Conservation (phyloP, 2,797 vertebrate species). For the Neostethus bicornis region DNA sequence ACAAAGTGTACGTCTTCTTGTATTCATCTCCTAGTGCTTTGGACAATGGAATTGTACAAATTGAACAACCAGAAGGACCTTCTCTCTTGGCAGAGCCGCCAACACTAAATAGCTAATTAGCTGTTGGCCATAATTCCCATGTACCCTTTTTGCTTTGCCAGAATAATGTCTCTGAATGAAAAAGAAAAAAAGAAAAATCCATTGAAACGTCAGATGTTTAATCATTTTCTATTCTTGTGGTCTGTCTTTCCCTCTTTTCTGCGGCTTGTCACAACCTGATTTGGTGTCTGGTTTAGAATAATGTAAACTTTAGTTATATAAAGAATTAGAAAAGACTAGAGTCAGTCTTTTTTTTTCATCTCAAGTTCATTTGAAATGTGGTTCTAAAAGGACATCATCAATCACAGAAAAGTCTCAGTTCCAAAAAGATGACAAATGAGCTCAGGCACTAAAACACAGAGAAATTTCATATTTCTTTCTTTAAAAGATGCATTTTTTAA, state of each 20-base stretch:
- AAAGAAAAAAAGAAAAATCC: conserved; percentile 9
- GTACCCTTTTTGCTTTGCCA: conserved; percentile 46
- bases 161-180: conserved; percentile 40
- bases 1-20: conserved; percentile 8
- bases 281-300: conserved; percentile 19
- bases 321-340: conserved; percentile 27
- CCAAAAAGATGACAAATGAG: conserved; percentile 36
- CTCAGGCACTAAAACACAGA: no score
- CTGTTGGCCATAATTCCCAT: conserved; percentile 61
- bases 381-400: conserved; percentile 18
- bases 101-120: conserved; percentile 66
- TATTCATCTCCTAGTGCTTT: conserved; percentile 14
- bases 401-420: conserved; percentile 17
- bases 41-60: conserved; percentile 19
- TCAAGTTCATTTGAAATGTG: conserved; percentile 23
- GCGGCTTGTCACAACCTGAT: conserved; percentile 15
- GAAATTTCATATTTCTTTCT: no score
- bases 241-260: conserved; percentile 19
- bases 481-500: no score
- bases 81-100: conserved; percentile 33
- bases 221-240: conserved; percentile 42
- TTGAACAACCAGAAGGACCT: conserved; percentile 20
- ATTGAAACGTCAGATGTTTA: conserved; percentile 47
- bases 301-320: conserved; percentile 49
- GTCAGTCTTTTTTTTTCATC: conserved; percentile 31